Conservation (phyloP, 2,797 vertebrate species). For the Phyllotis vaccarum region DNA sequence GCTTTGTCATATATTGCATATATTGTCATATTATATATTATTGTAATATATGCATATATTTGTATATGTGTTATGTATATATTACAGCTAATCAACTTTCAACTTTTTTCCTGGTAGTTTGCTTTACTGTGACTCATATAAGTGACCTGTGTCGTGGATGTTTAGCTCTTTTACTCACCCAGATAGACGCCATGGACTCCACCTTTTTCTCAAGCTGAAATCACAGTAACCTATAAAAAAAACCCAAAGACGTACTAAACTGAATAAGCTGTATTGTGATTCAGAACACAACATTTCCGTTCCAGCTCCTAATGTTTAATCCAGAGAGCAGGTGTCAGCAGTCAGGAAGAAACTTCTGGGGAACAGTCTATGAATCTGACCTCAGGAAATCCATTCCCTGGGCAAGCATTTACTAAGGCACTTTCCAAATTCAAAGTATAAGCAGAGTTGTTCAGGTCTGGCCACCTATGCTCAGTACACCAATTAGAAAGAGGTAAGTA, state of each 20-base stretch:
- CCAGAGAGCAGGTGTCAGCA: slow-evolving; percentile 11
- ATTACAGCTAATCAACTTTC: slow-evolving; percentile 7
- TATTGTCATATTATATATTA: too few species aligned
- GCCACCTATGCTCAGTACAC: neutral
- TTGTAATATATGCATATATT: too few species aligned
- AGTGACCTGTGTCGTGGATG: neutral
- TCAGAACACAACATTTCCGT: slow-evolving; percentile 10
- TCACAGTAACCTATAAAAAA: slow-evolving; percentile 61
- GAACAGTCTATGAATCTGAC: neutral
- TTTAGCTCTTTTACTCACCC: slow-evolving; percentile 79
- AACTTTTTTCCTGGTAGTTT: neutral
- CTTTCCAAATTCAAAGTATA: neutral
- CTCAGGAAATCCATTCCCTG: neutral
- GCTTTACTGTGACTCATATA: neutral
- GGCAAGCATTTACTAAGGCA: neutral
- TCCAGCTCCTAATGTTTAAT: slow-evolving; percentile 22
- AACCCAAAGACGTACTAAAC: neutral
- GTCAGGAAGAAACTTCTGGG: neutral
- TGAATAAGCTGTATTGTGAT: neutral
- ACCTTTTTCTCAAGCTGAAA: slow-evolving; percentile 10
- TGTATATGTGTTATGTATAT: neutral
- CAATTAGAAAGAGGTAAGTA: neutral
- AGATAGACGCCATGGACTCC: slow-evolving; percentile 78
- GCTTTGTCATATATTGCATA: too few species aligned
- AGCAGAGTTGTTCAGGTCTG: neutral